These are phyloP conservation scores for Cyrtorhinus lividipennis DNA, from an alignment of 1,140 invertebrate species.

Conservation along the genomic window DNA sequence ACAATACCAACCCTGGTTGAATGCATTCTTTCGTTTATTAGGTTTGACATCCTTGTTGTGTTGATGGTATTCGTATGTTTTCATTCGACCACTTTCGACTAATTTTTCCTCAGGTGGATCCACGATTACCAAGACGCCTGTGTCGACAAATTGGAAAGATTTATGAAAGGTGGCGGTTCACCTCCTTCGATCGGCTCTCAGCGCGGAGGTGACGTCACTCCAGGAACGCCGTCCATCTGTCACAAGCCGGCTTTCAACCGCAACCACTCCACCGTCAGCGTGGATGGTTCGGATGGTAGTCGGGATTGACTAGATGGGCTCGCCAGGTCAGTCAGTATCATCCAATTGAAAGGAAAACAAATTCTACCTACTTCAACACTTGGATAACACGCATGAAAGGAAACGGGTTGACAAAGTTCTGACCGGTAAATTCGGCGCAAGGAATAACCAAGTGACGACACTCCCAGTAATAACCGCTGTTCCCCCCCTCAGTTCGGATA, in stretches of 20 bases:
- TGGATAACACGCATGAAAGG: constrained; percentile 23
- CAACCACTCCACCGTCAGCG: constrained; percentile 66
- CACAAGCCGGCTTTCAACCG: constrained; percentile 55
- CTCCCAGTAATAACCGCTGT: no score
- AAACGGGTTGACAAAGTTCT: no score
- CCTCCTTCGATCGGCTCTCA: background rate
- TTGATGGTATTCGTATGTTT: no score
- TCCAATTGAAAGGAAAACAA: background rate
- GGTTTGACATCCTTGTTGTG: no score
- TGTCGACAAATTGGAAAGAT: constrained; percentile 93
- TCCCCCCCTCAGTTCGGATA: no score
- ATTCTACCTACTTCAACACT: constrained; percentile 12
- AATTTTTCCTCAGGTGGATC: constrained; percentile 84
- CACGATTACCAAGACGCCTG: constrained; percentile 99
- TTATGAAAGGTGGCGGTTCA: constrained; percentile 51
- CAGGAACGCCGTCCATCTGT: constrained; percentile 21
- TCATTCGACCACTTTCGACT: no score
- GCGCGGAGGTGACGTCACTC: constrained; percentile 28
- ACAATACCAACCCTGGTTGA: no score
- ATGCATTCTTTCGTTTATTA: no score
- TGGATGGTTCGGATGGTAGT: constrained; percentile 37
- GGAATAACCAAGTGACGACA: no score
- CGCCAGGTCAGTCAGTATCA: constrained; percentile 29
- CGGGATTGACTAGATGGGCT: constrained; percentile 55
- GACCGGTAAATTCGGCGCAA: no score